These are phyloP conservation scores for Phymastichus coffea DNA, from an alignment of 1,140 invertebrate genomes.

Conservation along the genomic window DNA sequence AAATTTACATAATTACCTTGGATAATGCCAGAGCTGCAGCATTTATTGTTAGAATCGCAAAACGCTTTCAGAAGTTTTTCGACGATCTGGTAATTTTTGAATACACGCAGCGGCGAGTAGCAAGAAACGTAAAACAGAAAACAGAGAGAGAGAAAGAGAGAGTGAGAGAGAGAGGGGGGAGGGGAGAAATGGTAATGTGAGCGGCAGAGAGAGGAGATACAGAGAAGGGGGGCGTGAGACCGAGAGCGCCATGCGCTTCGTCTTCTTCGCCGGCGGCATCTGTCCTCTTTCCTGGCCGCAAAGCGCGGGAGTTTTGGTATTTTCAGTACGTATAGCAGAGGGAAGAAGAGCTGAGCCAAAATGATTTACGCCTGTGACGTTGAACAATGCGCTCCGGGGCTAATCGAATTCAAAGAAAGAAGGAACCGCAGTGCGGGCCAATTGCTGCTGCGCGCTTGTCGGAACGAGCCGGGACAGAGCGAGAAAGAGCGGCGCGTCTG, in stretches of 20 bases:
- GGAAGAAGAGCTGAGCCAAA: conserved; percentile 24
- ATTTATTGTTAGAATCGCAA: no score
- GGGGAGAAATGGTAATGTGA: not conserved
- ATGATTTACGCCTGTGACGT: conserved; percentile 28
- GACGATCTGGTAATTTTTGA: no score
- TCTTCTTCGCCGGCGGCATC: conserved; percentile 19
- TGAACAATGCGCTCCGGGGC: conserved; percentile 24
- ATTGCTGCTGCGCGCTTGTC: conserved; percentile 16
- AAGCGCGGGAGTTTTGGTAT: conserved; percentile 22
- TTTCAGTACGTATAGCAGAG: no score
- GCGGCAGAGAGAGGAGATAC: not conserved
- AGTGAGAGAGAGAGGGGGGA: conserved; percentile 3
- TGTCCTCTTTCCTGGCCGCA: conserved; percentile 5
- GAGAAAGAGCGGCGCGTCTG: conserved; percentile 29
- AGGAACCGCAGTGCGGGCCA: conserved; percentile 15
- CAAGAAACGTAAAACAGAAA: conserved; percentile 31
- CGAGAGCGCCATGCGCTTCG: conserved; percentile 18
- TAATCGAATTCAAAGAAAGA: conserved; percentile 30
- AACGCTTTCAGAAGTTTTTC: no score
- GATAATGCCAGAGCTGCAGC: no score
- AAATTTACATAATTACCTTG: no score
- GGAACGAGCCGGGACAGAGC: conserved; percentile 6
- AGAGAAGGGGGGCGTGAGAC: conserved; percentile 13
- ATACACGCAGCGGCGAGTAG: conserved; percentile 18
- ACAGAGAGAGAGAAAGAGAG: conserved; percentile 11